Conservation (phyloP, 2,888 invertebrate genomes). For the Acanthosoma haemorrhoidale region DNA sequence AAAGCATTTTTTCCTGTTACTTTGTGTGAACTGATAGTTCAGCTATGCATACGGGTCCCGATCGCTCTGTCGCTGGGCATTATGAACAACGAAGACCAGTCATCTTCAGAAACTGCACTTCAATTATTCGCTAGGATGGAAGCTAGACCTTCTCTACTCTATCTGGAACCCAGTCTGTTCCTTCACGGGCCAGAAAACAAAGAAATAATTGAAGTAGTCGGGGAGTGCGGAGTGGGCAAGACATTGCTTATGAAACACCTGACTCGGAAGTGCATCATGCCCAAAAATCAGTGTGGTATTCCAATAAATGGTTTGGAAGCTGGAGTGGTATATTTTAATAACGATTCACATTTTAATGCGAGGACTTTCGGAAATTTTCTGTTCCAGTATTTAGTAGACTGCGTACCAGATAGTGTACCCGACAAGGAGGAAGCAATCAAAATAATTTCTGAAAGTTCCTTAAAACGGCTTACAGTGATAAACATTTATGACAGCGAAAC, state of each 20-base stretch:
- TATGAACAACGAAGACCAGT: background rate
- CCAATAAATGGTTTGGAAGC: slow-evolving; percentile 48
- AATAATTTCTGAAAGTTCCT: slow-evolving; percentile 42
- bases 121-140: slow-evolving; percentile 54
- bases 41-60: too few relatives aligned
- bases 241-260: slow-evolving; percentile 49
- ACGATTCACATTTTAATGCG: slow-evolving; percentile 51
- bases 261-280: slow-evolving; percentile 49
- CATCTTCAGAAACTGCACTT: slow-evolving; percentile 54
- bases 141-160: slow-evolving; percentile 47
- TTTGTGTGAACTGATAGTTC: too few relatives aligned
- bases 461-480: slow-evolving; percentile 46
- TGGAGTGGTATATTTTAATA: slow-evolving; percentile 50
- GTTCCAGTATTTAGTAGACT: slow-evolving; percentile 43
- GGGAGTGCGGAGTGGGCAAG: slow-evolving; percentile 49
- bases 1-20: too few relatives aligned
- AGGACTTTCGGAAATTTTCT: slow-evolving; percentile 46
- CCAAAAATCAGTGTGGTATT: slow-evolving; percentile 43
- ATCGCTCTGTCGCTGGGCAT: too few relatives aligned
- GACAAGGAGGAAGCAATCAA: slow-evolving; percentile 8
- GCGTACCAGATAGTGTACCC: slow-evolving; percentile 31
- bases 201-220: slow-evolving; percentile 51
- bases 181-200: slow-evolving; percentile 45
- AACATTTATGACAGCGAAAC: slow-evolving; percentile 47
- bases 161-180: slow-evolving; percentile 52